These are phyloP conservation scores for Unio delphinus DNA, from an alignment of 2,888 invertebrate genomes.

Conservation along the genomic window DNA sequence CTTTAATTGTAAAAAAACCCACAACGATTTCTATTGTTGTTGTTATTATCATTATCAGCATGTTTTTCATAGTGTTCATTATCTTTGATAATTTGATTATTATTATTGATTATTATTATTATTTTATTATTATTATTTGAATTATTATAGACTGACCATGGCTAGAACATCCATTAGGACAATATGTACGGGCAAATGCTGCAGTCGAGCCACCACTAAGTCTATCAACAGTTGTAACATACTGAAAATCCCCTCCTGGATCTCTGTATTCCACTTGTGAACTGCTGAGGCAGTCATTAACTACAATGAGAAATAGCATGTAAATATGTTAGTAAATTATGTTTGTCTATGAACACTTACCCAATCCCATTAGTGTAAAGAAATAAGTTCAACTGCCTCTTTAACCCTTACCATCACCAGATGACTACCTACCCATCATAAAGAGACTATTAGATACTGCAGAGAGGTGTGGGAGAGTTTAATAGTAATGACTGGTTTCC, in stretches of 20 bases:
- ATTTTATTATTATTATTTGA: too few relatives aligned
- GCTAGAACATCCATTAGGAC: constrained; percentile 68
- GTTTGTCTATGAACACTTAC: neutral
- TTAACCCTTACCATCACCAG: neutral
- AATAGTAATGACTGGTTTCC: too few relatives aligned
- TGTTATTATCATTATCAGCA: too few relatives aligned
- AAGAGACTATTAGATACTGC: neutral
- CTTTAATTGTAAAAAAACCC: constrained; percentile 63
- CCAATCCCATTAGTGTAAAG: too few relatives aligned
- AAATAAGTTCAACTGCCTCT: neutral
- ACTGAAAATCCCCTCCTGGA: constrained; percentile 73
- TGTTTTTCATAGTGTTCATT: too few relatives aligned
- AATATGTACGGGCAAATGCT: constrained; percentile 69
- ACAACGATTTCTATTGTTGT: too few relatives aligned
- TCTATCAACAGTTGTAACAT: constrained; percentile 73
- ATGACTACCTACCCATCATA: neutral
- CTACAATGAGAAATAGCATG: constrained; percentile 39
- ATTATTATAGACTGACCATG: constrained; percentile 54
- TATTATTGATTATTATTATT: too few relatives aligned
- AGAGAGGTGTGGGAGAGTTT: neutral
- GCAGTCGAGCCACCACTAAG: constrained; percentile 69
- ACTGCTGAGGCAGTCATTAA: constrained; percentile 72
- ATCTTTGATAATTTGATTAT: too few relatives aligned
- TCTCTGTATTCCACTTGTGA: constrained; percentile 72
- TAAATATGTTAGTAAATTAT: neutral